Evolutionary conservation across 2,113 vertebrate species (phyloP).

Genomic region (Oenanthe melanoleuca): DNA sequence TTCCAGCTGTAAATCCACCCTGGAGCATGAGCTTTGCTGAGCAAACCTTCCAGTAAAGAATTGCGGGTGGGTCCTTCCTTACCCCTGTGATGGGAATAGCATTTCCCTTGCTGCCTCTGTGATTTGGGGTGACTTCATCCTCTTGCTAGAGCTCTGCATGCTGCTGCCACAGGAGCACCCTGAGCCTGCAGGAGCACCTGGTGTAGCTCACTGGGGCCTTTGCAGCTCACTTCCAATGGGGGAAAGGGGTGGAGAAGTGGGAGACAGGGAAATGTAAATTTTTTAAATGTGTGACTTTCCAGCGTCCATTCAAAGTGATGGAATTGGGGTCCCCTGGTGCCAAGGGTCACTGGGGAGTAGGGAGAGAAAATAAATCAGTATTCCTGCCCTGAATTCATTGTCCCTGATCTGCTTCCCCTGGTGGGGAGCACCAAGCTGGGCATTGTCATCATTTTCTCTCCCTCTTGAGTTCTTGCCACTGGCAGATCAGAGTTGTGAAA

Average conservation of each 20-base stretch:
- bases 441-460: neutral
- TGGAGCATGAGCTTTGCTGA: fast-evolving
- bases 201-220: fast-evolving
- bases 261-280: fast-evolving
- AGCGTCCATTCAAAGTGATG: too few relatives aligned
- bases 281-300: neutral
- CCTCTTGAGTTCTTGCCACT: neutral
- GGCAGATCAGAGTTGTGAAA: fast-evolving
- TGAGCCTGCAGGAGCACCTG: neutral
- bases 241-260: neutral
- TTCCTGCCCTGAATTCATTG: neutral
- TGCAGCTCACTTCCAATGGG: neutral
- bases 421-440: fast-evolving
- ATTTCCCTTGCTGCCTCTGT: fast-evolving
- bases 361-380: neutral
- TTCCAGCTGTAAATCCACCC: neutral
- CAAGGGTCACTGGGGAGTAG: fast-evolving
- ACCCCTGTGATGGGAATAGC: fast-evolving
- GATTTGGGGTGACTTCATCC: neutral
- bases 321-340: neutral
- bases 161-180: neutral
- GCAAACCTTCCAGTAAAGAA: neutral
- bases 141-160: neutral
- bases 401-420: neutral
- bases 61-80: neutral